Conservation (phyloP, 1,140 invertebrate genomes). For the Nasonia giraulti region DNA sequence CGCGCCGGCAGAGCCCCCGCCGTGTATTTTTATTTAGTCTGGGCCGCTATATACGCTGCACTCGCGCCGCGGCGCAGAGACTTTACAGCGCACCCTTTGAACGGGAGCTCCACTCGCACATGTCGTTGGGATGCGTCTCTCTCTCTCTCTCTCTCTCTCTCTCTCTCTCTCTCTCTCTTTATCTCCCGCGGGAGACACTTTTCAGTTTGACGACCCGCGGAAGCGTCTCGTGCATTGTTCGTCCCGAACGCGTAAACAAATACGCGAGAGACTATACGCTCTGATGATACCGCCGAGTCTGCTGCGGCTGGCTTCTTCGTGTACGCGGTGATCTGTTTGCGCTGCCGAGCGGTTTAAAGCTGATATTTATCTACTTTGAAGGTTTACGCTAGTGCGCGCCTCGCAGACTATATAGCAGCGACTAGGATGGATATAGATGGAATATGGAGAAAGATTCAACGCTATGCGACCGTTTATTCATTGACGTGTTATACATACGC, state of each 20-base stretch:
- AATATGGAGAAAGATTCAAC: no score
- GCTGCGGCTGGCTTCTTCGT: background rate
- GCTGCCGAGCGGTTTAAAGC: background rate
- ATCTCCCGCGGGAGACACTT: conserved; percentile 46
- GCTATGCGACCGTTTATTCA: no score
- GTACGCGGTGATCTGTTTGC: background rate
- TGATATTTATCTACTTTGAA: conserved; percentile 46
- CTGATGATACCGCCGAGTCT: background rate
- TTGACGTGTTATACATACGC: no score
- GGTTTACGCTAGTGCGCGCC: conserved; percentile 2
- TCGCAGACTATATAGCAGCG: no score
- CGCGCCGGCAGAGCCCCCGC: background rate
- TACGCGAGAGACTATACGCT: background rate
- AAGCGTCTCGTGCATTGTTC: conserved; percentile 44
- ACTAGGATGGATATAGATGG: no score
- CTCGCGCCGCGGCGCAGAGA: background rate
- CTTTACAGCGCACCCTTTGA: conserved; percentile 36
- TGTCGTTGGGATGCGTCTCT: background rate
- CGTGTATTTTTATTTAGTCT: conserved; percentile 58
- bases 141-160: conserved; percentile 39
- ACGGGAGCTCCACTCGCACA: conserved; percentile 17
- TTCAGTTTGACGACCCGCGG: conserved; percentile 44
- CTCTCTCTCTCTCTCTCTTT: conserved; percentile 37
- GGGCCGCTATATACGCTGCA: background rate
- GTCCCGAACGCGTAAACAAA: conserved; percentile 39